These are phyloP conservation scores for Moxostoma hubbsi DNA, from an alignment of 2,797 vertebrate genomes.

Conservation along the genomic window DNA sequence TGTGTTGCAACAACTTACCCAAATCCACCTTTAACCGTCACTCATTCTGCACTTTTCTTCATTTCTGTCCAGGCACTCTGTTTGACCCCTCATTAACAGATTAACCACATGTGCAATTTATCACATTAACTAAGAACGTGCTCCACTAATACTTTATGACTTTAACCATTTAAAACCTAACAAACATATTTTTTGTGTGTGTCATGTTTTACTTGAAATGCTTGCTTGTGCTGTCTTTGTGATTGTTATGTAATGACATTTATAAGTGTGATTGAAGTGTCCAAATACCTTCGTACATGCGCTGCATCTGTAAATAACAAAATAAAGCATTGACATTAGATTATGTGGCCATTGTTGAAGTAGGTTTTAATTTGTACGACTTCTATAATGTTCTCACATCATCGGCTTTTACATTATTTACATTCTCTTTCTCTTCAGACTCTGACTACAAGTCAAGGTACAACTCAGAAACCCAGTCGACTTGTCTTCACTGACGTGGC, in stretches of 20 bases:
- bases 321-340: neutral
- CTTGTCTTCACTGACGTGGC: conserved; percentile 96
- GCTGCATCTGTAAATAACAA: too few species aligned
- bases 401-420: neutral
- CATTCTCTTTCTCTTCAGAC: conserved; percentile 74
- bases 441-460: conserved; percentile 85
- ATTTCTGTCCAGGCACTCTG: neutral
- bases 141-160: too few species aligned
- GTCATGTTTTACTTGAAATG: too few species aligned
- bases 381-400: conserved; percentile 8
- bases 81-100: too few species aligned
- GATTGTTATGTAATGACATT: too few species aligned
- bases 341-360: neutral
- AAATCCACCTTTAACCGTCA: neutral
- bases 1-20: neutral
- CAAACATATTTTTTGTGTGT: too few species aligned
- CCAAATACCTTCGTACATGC: too few species aligned
- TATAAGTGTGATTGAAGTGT: too few species aligned
- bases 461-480: conserved; percentile 91
- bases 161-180: too few species aligned
- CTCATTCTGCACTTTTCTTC: neutral
- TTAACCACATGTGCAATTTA: too few species aligned
- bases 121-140: too few species aligned
- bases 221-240: too few species aligned
- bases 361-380: neutral